A percentile compares a stretch with the other conserved stretches of the same genome.
These are phyloP conservation scores for Drosophila pachea DNA, from an alignment of 1,140 invertebrate species.

Conservation along the genomic window DNA sequence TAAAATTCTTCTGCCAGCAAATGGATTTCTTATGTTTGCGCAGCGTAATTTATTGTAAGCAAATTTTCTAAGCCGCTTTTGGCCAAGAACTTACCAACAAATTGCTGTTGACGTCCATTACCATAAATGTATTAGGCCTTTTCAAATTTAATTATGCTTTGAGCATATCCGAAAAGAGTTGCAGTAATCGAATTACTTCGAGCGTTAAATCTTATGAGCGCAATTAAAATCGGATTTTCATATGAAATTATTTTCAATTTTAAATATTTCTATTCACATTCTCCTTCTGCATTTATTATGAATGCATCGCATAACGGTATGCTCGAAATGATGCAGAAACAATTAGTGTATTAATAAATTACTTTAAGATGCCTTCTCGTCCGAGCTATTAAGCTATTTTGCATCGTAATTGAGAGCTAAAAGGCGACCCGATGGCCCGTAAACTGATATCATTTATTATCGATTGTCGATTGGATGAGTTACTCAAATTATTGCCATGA, in stretches of 20 bases:
- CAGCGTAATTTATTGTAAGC: slow-evolving; percentile 30
- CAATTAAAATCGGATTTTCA: slow-evolving; percentile 19
- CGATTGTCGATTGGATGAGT: no score
- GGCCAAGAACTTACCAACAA: slow-evolving; percentile 8
- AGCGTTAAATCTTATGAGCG: slow-evolving; percentile 21
- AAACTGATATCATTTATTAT: no score
- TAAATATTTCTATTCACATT: no score
- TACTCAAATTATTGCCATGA: no score
- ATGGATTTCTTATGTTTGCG: slow-evolving; percentile 20
- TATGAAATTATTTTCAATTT: slow-evolving; percentile 9
- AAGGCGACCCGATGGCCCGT: no score
- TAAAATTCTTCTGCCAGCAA: slow-evolving; percentile 25
- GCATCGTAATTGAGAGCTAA: no score
- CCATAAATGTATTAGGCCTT: slow-evolving; percentile 27
- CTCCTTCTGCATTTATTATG: no score
- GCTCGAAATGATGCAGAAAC: no score
- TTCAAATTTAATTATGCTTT: slow-evolving; percentile 37
- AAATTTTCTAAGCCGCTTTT: slow-evolving; percentile 24
- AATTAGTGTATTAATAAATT: no score
- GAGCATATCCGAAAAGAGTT: slow-evolving; percentile 7
- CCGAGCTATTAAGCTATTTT: no score
- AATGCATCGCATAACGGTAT: no score
- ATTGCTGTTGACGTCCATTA: slow-evolving; percentile 27
- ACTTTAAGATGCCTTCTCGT: no score
- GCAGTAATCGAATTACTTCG: slow-evolving; percentile 36